A percentile compares a stretch with the other conserved stretches of the same genome.
phyloP scores from a whole-genome alignment of 1,140 invertebrate species.

The Theocolax elegans region DNA sequence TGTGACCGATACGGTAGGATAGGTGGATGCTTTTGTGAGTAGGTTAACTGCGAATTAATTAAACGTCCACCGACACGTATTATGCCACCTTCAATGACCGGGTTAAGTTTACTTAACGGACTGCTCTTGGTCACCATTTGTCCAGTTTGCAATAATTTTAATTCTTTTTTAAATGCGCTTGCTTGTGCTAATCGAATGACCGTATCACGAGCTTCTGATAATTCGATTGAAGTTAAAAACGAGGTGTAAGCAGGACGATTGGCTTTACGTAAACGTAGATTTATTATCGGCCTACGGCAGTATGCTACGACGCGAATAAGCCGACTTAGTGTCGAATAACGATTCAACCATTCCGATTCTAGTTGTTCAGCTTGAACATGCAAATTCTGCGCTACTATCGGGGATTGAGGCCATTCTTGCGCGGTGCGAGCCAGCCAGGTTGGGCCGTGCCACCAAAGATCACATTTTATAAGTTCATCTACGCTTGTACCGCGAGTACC shows the following conservation, averaged over 20 bases:
- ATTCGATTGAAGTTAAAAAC: neutral
- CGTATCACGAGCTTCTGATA: neutral
- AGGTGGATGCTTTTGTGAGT: neutral
- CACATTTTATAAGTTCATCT: neutral
- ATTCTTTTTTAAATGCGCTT: neutral
- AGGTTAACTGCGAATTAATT: neutral
- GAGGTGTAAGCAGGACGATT: too few relatives aligned
- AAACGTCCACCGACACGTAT: neutral
- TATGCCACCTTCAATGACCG: neutral
- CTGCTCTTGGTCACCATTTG: neutral
- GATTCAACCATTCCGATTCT: neutral
- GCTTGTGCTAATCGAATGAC: neutral
- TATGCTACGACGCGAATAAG: neutral
- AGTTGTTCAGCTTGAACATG: neutral
- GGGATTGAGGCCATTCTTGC: neutral
- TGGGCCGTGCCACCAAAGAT: slow-evolving; percentile 7
- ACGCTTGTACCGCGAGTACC: neutral
- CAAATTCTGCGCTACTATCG: neutral
- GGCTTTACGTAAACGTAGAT: too few relatives aligned
- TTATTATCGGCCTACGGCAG: neutral
- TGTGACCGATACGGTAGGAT: neutral
- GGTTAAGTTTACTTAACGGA: neutral
- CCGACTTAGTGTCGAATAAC: neutral
- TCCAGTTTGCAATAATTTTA: neutral
- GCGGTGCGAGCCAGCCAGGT: neutral